Conservation (phyloP, 2,113 vertebrate genomes). For the Machaerirhynchus nigripectus region DNA sequence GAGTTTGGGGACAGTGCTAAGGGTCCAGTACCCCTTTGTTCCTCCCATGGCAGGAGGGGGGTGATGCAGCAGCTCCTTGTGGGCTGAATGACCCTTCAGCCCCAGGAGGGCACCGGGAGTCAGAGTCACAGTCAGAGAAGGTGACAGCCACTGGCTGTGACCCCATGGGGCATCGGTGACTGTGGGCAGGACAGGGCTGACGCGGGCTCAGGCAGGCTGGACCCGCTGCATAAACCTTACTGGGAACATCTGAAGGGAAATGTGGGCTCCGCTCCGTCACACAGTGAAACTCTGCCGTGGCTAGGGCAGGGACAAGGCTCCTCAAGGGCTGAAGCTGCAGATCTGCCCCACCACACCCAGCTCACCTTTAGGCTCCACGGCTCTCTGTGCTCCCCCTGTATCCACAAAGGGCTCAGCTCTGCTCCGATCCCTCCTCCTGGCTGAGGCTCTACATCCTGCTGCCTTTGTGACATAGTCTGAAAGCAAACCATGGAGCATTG, state of each 20-base stretch:
- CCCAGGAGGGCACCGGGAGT: fast-evolving
- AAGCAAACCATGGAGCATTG: not conserved
- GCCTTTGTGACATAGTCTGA: not conserved
- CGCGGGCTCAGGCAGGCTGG: not conserved
- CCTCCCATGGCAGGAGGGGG: fast-evolving
- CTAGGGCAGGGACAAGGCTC: not conserved
- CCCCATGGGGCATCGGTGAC: not conserved
- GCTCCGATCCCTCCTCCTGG: not conserved
- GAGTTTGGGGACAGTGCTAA: not conserved
- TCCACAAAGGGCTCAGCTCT: not conserved
- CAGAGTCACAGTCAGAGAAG: not conserved
- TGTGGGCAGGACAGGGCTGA: not conserved
- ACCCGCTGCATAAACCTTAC: not conserved
- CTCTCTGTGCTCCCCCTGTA: not conserved
- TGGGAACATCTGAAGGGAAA: not conserved
- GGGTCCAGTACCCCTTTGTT: not conserved
- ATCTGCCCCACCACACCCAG: not conserved
- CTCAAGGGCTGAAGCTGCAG: too few species aligned
- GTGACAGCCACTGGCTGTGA: not conserved
- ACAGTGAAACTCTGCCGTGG: not conserved
- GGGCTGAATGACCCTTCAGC: not conserved
- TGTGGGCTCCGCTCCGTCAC: not conserved
- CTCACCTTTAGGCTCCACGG: fast-evolving
- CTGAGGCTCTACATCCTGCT: not conserved
- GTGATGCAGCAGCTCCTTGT: fast-evolving